Conservation (phyloP, 1,140 invertebrate species). For the Dreissena polymorpha region DNA sequence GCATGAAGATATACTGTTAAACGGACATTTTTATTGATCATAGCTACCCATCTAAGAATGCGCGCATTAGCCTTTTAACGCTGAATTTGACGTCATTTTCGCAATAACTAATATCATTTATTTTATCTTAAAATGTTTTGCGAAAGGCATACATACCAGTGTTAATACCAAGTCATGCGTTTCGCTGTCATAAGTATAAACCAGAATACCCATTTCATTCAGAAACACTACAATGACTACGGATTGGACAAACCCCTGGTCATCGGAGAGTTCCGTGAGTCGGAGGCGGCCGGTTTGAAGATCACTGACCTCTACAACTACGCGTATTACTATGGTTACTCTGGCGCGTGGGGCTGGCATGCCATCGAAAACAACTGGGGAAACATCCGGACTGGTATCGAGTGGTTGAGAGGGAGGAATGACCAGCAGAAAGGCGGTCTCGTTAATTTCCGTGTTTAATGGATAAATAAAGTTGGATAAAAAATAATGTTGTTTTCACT, state of each 20-base stretch:
- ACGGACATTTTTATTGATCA: too few species aligned
- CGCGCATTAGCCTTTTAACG: too few species aligned
- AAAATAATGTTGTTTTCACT: not conserved
- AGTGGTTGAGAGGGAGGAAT: conserved; percentile 40
- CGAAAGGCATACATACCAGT: too few species aligned
- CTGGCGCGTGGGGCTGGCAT: conserved; percentile 77
- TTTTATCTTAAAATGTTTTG: too few species aligned
- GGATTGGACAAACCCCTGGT: conserved; percentile 77
- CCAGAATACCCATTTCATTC: conserved; percentile 12
- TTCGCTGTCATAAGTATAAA: not conserved
- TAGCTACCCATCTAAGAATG: too few species aligned
- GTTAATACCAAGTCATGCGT: too few species aligned
- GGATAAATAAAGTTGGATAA: not conserved
- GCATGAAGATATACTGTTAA: too few species aligned
- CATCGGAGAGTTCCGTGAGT: conserved; percentile 77
- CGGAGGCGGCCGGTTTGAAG: conserved; percentile 67
- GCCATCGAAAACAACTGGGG: conserved; percentile 71
- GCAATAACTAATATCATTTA: too few species aligned
- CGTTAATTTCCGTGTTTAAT: conserved; percentile 29
- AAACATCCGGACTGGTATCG: conserved; percentile 73
- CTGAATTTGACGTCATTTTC: too few species aligned
- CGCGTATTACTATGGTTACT: conserved; percentile 76
- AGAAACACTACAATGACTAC: conserved; percentile 73
- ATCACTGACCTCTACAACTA: conserved; percentile 73
- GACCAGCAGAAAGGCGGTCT: conserved; percentile 55